phyloP scores from a whole-genome alignment of 2,113 vertebrate species.

The Chunga burmeisteri region DNA sequence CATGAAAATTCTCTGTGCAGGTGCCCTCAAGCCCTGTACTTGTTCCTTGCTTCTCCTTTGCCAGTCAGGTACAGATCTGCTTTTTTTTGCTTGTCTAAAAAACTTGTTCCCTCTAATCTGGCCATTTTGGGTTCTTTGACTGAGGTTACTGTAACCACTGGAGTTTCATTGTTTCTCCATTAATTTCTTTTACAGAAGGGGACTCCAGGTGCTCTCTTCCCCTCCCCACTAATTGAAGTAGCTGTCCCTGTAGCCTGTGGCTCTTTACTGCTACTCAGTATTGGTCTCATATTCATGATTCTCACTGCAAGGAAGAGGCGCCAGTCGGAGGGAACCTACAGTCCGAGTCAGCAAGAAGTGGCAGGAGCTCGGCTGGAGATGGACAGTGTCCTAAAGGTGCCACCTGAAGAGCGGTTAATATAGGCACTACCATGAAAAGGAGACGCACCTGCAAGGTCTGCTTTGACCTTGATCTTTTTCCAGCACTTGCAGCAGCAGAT shows the following conservation, averaged over 20 bases:
- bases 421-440: slow-evolving; percentile 37
- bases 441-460: neutral
- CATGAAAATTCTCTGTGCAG: neutral
- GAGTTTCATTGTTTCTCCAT: slow-evolving; percentile 43
- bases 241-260: slow-evolving; percentile 89
- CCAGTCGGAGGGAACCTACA: slow-evolving; percentile 96
- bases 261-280: slow-evolving; percentile 83
- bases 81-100: neutral
- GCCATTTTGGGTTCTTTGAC: neutral
- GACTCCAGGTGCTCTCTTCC: slow-evolving; percentile 64
- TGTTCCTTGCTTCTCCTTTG: neutral
- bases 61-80: neutral
- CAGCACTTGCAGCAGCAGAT: slow-evolving; percentile 6
- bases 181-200: slow-evolving; percentile 82
- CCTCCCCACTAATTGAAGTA: slow-evolving; percentile 86
- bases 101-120: neutral
- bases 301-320: slow-evolving; percentile 92
- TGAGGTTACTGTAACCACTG: neutral
- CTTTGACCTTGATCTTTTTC: neutral
- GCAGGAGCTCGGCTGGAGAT: slow-evolving; percentile 95
- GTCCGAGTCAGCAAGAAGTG: slow-evolving; percentile 95
- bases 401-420: slow-evolving; percentile 93
- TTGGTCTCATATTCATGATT: slow-evolving; percentile 86
- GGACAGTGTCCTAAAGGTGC: slow-evolving; percentile 97
- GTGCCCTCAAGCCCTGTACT: neutral